Base-by-base conservation (phyloP, 2,113 vertebrate genomes). In the Larimichthys polyactis region DNA sequence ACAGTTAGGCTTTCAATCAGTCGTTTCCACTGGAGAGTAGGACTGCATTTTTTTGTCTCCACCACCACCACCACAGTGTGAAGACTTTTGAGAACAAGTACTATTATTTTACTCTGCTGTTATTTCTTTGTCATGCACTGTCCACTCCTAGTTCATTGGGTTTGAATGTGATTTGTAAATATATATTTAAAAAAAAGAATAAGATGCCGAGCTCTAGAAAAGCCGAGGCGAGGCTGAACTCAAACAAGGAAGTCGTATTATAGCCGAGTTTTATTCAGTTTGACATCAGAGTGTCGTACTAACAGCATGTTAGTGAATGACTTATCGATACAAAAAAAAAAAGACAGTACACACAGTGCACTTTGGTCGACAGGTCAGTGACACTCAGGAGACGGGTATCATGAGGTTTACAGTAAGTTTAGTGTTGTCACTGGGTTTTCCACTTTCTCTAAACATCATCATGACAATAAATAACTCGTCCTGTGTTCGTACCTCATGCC, bases 401-500 rank as follows among this genome's bases (percentile, higher is more conserved):
- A 55, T 10, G 29, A 32, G 29, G 29, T 32, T 32, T 32, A 32
- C 29, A 32, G 4, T 27, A 27, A 29, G 32, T 32, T 32, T 44
- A 20, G 17, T 20, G 55, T 57, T 24, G 22, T 57, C 22, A 4
- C 14, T 24, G 22, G 54, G 57, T 0, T 58, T 16, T 58, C 5
- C 8, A 16, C 22, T 24, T 27, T 14, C 24, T 58, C 5, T 29
- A 5, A 58, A 58, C 22, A 9, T 16, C 24, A 15, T 58, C 57
- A 29, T 29, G 6, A 16, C 16, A 58, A 58, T 57, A 27, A 15
- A 57, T 29, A 2, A 58, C 24, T 58, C 14, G 1, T 58, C 24
- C 57, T 58, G 5, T 58, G 22, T 6, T 58, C 57, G 27, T 8
- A 29, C 57, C 57, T 58, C 12, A 58, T 24, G 2, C 95, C 94